Evolutionary conservation across 2,888 invertebrate species (phyloP).

Genomic region (Ormyrus rosae): DNA sequence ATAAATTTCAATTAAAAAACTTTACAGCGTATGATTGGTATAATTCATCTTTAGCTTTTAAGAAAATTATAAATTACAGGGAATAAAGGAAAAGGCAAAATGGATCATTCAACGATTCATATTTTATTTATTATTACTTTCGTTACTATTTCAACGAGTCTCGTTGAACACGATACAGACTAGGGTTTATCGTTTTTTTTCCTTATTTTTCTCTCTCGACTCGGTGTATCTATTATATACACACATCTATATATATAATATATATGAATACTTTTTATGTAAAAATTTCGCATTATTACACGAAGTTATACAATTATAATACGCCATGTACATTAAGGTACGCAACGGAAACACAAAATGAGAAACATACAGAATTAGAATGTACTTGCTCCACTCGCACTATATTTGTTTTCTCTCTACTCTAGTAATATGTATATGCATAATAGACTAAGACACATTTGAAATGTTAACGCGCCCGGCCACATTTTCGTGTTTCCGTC

Average conservation of each 20-base stretch:
- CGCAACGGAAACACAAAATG: constrained; percentile 49
- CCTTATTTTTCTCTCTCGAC: constrained; percentile 36
- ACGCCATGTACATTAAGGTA: constrained; percentile 50
- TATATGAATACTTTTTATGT: constrained; percentile 56
- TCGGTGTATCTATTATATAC: constrained; percentile 55
- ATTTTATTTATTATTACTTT: constrained; percentile 59
- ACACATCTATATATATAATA: constrained; percentile 41
- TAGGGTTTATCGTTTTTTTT: constrained; percentile 58
- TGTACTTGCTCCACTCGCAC: constrained; percentile 1
- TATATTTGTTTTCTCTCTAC: background rate
- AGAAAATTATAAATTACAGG: constrained; percentile 3
- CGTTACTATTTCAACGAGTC: constrained; percentile 58
- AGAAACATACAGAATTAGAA: background rate
- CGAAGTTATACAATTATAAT: constrained; percentile 50
- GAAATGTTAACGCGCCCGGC: too few species aligned
- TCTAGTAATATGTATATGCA: background rate
- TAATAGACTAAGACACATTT: too few species aligned
- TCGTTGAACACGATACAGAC: constrained; percentile 59
- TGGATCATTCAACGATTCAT: constrained; percentile 54
- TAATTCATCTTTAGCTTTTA: background rate
- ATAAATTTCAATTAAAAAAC: background rate
- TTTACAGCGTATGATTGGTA: background rate
- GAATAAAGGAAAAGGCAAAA: constrained; percentile 34
- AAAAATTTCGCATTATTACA: constrained; percentile 55
- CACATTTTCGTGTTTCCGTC: constrained; percentile 45